A percentile compares a stretch with the other conserved stretches of the same genome.
phyloP scores from a whole-genome alignment of 2,113 vertebrate genomes.

The Microcebus lehilahytsara region DNA sequence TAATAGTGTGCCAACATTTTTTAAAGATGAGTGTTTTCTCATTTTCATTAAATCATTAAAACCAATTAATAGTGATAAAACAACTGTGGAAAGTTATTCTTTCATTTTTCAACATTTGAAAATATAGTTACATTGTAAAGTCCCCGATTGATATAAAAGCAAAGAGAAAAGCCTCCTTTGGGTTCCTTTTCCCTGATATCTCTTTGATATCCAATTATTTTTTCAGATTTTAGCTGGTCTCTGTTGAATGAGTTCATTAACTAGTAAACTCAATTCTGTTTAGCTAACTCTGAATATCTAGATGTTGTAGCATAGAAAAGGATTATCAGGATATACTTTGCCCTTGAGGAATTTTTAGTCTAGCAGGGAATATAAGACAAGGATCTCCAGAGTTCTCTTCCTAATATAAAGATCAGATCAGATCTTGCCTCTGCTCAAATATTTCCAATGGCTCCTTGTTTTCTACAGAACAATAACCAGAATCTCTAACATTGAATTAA shows the following conservation, averaged over 20 bases:
- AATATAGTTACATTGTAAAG: neutral
- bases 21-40: constrained; percentile 32
- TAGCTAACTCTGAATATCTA: neutral
- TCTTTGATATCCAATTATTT: neutral
- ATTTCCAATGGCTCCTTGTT: neutral
- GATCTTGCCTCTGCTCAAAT: neutral
- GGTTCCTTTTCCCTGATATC: neutral
- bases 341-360: neutral
- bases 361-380: neutral
- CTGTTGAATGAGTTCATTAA: neutral
- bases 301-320: neutral
- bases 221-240: neutral
- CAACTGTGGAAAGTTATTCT: neutral
- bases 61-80: neutral
- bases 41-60: neutral
- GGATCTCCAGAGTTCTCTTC: neutral
- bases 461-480: neutral
- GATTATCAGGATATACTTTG: neutral
- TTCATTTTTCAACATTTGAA: constrained; percentile 17
- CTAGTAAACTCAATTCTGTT: neutral
- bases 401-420: neutral
- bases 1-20: neutral
- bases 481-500: neutral
- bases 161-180: neutral
- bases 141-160: neutral